Base-by-base conservation (phyloP, 2,113 vertebrate genomes). In the Thunnus thynnus region DNA sequence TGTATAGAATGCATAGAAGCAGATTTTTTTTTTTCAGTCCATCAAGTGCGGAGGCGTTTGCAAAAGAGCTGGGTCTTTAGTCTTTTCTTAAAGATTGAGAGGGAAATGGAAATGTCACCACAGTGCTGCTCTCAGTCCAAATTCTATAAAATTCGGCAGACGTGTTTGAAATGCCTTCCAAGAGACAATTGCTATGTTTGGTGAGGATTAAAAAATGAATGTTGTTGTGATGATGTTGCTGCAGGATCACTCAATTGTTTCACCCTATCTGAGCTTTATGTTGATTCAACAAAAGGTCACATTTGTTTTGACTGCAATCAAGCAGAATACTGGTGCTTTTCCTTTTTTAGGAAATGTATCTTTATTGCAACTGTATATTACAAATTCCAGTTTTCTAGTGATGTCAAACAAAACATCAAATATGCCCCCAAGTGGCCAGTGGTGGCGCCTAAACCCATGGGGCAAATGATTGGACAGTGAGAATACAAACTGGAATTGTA, bases 71-170 rank as follows among this genome's bases (percentile, higher is more conserved):
- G 27, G 27, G 27, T 30, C 2, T 30, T 30, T 30, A 30, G 27
- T 30, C 27, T 30, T 30, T 30, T 4, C 27, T 30, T 30, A 30
- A 30, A 30, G 27, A 30, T 30, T 30, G 27, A 30, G 27, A 30
- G 27, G 27, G 27, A 30, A 30, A 30, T 72, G 48, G 14, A 82
- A 64, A 77, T 58, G 76, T 72, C 56, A 65, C 13, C 47, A 54
- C 60, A 56, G 63, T 32, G 46, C 25, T 0, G 67, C 64, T 67
- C 46, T 52, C 3, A 4, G 7, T 63, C 82, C 66, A 80, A 76
- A 66, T 48, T 56, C 48, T 20, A 46, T 46, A 61, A 17, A 68
- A 60, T 51, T 77, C 80, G 78, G 81, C 74, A 76, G 62, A 20
- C 17, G 22, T 55, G 14, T 47, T 58, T 13, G 25, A 69, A 72